A percentile compares a stretch with the other conserved stretches of the same genome.
Evolutionary conservation across 2,888 invertebrate species (phyloP).

Genomic region (Lasioglossum marginatum): DNA sequence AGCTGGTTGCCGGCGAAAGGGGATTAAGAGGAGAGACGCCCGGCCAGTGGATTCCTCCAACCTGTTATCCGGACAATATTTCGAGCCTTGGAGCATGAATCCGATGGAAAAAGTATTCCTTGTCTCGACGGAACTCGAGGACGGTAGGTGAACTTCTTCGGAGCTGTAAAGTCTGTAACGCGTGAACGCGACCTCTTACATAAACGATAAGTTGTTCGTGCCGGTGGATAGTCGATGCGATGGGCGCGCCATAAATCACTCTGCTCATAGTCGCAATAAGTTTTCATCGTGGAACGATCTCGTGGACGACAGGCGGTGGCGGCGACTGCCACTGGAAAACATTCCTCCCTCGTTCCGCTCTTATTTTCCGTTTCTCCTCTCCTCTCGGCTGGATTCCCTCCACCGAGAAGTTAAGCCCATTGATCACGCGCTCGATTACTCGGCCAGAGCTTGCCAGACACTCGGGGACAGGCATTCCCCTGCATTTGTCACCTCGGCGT

Average conservation of each 20-base stretch:
- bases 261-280: constrained; percentile 5
- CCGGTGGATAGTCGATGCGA: neutral
- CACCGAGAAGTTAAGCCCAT: constrained; percentile 63
- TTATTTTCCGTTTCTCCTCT: constrained; percentile 31
- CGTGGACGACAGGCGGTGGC: constrained; percentile 34
- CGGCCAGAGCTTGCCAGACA: constrained; percentile 54
- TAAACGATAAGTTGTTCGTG: neutral
- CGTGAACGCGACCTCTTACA: neutral
- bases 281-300: neutral
- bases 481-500: constrained; percentile 60
- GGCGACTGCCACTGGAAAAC: constrained; percentile 41
- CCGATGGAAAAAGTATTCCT: constrained; percentile 5
- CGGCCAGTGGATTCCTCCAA: constrained; percentile 29
- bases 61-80: constrained; percentile 16
- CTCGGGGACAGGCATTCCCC: constrained; percentile 62
- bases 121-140: neutral
- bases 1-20: constrained; percentile 63
- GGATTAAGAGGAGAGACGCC: constrained; percentile 59
- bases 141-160: neutral
- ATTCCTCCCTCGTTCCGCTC: constrained; percentile 28
- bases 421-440: constrained; percentile 70
- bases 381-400: constrained; percentile 30
- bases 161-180: neutral
- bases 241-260: neutral
- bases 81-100: constrained; percentile 3